phyloP scores from a whole-genome alignment of 2,888 invertebrate genomes.

The Drosophila anomelani region DNA sequence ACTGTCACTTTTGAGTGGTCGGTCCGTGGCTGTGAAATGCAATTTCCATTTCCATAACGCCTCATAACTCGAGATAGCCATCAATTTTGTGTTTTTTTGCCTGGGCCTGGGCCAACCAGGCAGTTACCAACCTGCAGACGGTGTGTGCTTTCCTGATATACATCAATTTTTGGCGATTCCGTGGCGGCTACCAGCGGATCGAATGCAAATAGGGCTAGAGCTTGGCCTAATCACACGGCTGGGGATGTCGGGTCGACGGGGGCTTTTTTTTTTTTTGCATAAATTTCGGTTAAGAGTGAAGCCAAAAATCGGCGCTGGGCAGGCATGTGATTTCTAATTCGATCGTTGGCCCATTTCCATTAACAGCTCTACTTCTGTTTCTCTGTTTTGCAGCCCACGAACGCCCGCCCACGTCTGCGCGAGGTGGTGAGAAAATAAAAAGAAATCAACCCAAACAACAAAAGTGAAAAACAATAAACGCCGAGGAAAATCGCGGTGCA shows the following conservation, averaged over 20 bases:
- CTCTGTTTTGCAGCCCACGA: conserved; percentile 55
- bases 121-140: background rate
- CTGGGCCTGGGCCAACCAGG: conserved; percentile 10
- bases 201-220: conserved; percentile 62
- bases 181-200: conserved; percentile 46
- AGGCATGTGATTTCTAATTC: conserved; percentile 46
- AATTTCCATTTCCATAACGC: conserved; percentile 56
- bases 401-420: conserved; percentile 42
- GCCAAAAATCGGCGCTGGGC: conserved; percentile 21
- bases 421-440: conserved; percentile 57
- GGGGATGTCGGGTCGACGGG: conserved; percentile 6
- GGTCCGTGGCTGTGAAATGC: conserved; percentile 43
- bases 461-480: conserved; percentile 49
- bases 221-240: conserved; percentile 46
- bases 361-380: conserved; percentile 48
- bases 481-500: conserved; percentile 59
- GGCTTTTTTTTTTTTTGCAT: conserved; percentile 29
- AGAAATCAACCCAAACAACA: conserved; percentile 47
- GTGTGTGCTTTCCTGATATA: conserved; percentile 37
- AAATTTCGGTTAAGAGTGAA: conserved; percentile 32
- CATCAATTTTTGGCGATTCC: conserved; percentile 55
- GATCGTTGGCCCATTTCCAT: conserved; percentile 48
- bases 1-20: conserved; percentile 44
- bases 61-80: conserved; percentile 56
- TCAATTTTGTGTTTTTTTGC: conserved; percentile 33